These are phyloP conservation scores for Sturnira hondurensis DNA, from an alignment of 2,113 vertebrate species.

Conservation along the genomic window DNA sequence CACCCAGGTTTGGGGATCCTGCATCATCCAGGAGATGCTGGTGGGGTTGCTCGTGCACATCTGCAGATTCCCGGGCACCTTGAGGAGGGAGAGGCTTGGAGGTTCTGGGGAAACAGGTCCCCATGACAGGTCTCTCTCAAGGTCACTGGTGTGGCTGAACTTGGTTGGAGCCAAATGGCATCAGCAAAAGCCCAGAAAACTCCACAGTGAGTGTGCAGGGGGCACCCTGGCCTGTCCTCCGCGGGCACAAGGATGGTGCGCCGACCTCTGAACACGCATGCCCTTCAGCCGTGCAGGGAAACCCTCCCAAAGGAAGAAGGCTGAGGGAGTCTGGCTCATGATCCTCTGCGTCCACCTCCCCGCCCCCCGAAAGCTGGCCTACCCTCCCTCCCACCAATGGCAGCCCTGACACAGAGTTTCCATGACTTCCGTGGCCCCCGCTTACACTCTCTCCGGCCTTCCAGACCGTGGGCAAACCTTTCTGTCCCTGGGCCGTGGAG, in stretches of 20 bases:
- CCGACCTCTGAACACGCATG: neutral
- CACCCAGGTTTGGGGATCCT: neutral
- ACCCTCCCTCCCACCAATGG: too few relatives aligned
- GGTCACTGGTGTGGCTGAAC: neutral
- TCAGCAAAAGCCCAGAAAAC: neutral
- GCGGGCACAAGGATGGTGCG: neutral
- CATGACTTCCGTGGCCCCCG: neutral
- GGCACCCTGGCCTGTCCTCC: neutral
- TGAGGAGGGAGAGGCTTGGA: neutral
- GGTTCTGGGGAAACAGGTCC: neutral
- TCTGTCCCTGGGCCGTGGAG: neutral
- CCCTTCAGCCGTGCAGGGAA: neutral
- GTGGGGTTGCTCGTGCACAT: accelerated
- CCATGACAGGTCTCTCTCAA: neutral
- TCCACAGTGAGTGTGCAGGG: neutral
- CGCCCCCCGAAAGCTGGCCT: neutral
- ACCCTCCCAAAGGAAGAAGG: neutral
- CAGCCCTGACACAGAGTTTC: neutral
- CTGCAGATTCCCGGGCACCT: neutral
- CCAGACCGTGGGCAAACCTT: neutral
- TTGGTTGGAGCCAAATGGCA: neutral
- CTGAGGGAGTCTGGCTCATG: accelerated
- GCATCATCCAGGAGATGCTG: neutral
- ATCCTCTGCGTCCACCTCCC: neutral
- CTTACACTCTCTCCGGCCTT: neutral